Conservation (phyloP, 2,888 invertebrate species). For the Oscheius onirici region DNA sequence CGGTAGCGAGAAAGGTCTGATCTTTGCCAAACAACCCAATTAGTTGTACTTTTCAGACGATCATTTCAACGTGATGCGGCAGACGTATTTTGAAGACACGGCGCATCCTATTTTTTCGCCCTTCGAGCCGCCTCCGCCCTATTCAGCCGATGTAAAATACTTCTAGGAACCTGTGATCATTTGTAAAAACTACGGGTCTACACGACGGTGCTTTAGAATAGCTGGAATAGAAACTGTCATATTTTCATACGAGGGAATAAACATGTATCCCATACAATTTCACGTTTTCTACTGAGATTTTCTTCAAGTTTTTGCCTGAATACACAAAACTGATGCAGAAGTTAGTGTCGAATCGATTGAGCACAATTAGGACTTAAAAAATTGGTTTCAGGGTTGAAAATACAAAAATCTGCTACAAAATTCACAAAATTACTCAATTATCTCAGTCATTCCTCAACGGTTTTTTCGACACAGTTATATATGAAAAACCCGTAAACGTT, state of each 20-base stretch:
- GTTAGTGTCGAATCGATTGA: too few relatives aligned
- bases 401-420: too few relatives aligned
- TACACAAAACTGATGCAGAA: too few relatives aligned
- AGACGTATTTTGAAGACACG: constrained; percentile 30
- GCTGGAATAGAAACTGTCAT: constrained; percentile 13
- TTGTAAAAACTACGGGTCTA: constrained; percentile 3
- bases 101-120: constrained; percentile 32
- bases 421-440: too few relatives aligned
- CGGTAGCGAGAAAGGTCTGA: not conserved
- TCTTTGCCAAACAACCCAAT: not conserved
- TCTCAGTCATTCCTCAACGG: too few relatives aligned
- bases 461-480: too few relatives aligned
- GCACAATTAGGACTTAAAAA: too few relatives aligned
- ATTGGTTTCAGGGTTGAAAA: too few relatives aligned
- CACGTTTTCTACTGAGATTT: too few relatives aligned
- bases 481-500: not conserved
- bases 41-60: constrained; percentile 13
- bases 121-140: constrained; percentile 31
- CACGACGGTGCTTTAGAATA: not conserved
- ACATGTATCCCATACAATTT: too few relatives aligned
- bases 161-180: not conserved
- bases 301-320: too few relatives aligned
- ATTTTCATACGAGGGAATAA: constrained; percentile 4
- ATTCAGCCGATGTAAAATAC: constrained; percentile 4
- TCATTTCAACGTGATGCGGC: constrained; percentile 23